Percentiles rank a stretch among this genome's conserved stretches.
phyloP scores from a whole-genome alignment of 2,797 vertebrate genomes.

The Chanos chanos region DNA sequence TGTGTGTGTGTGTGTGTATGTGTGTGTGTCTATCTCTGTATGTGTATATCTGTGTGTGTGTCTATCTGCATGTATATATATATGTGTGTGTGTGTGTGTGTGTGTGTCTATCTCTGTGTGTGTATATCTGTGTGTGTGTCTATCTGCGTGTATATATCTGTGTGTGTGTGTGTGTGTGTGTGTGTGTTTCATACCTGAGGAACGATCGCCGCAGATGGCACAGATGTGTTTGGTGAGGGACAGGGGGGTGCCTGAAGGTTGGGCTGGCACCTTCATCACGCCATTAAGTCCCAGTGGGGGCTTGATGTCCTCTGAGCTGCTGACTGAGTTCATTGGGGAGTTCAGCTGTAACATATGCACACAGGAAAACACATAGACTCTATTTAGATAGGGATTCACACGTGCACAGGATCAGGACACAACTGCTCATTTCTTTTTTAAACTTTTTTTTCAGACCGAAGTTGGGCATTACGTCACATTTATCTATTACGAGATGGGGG shows the following conservation, averaged over 20 bases:
- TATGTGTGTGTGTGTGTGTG: background rate
- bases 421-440: no score
- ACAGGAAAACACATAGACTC: conserved; percentile 59
- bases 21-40: no score
- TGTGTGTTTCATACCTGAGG: conserved; percentile 79
- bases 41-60: no score
- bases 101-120: no score
- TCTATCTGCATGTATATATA: no score
- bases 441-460: no score
- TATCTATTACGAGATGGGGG: no score
- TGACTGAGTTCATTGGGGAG: conserved; percentile 96
- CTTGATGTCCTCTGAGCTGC: conserved; percentile 97
- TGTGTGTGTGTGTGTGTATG: no score
- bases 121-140: no score
- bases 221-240: conserved; percentile 99
- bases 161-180: background rate
- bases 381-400: conserved; percentile 33
- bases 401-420: no score
- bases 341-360: conserved; percentile 83
- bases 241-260: conserved; percentile 81
- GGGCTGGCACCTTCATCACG: conserved; percentile 92
- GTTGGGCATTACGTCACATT: no score
- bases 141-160: background rate
- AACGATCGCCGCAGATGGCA: conserved; percentile 97
- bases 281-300: conserved; percentile 95